Evolutionary conservation across 2,888 invertebrate genomes (phyloP).

Genomic region (Sarcophaga subvicina): DNA sequence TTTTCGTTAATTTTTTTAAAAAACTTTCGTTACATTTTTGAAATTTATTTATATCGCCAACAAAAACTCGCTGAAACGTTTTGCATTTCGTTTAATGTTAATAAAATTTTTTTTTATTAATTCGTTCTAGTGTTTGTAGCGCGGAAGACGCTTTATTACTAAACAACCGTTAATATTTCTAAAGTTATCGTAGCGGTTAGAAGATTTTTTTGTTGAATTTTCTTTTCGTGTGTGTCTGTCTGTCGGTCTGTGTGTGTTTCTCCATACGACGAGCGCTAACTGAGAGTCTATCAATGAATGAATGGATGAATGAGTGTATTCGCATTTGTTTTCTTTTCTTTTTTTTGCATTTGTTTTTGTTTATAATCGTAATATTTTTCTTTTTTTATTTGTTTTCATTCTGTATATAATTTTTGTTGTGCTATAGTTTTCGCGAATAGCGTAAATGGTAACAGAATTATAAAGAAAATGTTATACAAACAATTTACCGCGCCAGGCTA

Average conservation of each 20-base stretch:
- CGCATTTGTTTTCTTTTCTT: not conserved
- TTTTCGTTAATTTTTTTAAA: not conserved
- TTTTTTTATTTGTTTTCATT: constrained; percentile 16
- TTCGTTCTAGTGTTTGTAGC: constrained; percentile 47
- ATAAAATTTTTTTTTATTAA: not conserved
- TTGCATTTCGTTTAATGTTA: constrained; percentile 3
- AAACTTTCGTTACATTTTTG: constrained; percentile 41
- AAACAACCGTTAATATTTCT: constrained; percentile 65
- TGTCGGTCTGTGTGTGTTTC: not conserved
- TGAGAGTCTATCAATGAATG: constrained; percentile 26
- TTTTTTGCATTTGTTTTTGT: not conserved
- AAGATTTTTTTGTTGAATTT: constrained; percentile 31
- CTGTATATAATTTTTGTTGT: constrained; percentile 16
- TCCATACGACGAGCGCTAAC: not conserved
- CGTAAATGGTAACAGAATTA: constrained; percentile 50
- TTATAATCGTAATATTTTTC: not conserved
- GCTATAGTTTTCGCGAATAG: constrained; percentile 26
- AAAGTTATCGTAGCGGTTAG: constrained; percentile 58
- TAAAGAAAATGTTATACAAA: constrained; percentile 31
- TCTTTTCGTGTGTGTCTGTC: constrained; percentile 13
- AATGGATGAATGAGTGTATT: constrained; percentile 45
- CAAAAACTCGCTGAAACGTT: constrained; percentile 24
- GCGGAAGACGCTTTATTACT: constrained; percentile 66
- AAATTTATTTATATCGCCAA: constrained; percentile 11
- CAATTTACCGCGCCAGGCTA: constrained; percentile 13